These are phyloP conservation scores for Sebastes ruberrimus DNA, from an alignment of 2,797 vertebrate species.

Conservation along the genomic window DNA sequence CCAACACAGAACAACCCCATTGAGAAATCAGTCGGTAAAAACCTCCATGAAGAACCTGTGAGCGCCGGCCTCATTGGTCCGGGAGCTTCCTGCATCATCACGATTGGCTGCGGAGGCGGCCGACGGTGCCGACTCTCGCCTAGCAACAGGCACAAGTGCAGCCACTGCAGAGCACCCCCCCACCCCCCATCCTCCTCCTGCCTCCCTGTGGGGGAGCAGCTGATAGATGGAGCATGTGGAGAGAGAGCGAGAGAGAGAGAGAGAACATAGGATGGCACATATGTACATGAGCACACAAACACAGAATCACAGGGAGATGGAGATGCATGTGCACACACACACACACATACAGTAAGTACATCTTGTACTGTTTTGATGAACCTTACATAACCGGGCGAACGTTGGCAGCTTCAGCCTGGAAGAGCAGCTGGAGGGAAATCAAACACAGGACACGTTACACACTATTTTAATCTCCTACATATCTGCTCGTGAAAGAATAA, in stretches of 20 bases:
- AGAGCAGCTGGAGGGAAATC: slow-evolving; percentile 30
- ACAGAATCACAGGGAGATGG: slow-evolving; percentile 25
- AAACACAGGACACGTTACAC: slow-evolving; percentile 17
- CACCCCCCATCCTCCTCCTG: background rate
- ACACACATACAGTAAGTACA: slow-evolving; percentile 20
- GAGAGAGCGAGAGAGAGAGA: background rate
- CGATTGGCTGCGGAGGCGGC: slow-evolving; percentile 59
- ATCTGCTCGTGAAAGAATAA: background rate
- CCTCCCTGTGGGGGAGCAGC: slow-evolving; percentile 48
- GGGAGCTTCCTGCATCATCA: slow-evolving; percentile 22
- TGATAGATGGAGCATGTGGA: slow-evolving; percentile 45
- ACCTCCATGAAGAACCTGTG: slow-evolving; percentile 19
- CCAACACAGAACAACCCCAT: slow-evolving; percentile 38
- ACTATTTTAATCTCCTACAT: background rate
- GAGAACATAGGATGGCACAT: slow-evolving; percentile 16
- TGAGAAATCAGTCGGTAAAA: slow-evolving; percentile 44
- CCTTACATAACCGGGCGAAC: slow-evolving; percentile 26
- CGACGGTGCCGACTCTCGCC: slow-evolving; percentile 51
- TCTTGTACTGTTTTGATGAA: slow-evolving; percentile 39
- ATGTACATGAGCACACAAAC: slow-evolving; percentile 36
- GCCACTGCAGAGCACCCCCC: slow-evolving; percentile 5
- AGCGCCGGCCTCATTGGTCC: slow-evolving; percentile 55
- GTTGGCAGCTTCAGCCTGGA: background rate
- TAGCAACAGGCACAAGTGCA: slow-evolving; percentile 72
- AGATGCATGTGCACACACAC: background rate